Base-by-base conservation (phyloP, 2,797 vertebrate species). In the Parauchenoglanis ngamensis region DNA sequence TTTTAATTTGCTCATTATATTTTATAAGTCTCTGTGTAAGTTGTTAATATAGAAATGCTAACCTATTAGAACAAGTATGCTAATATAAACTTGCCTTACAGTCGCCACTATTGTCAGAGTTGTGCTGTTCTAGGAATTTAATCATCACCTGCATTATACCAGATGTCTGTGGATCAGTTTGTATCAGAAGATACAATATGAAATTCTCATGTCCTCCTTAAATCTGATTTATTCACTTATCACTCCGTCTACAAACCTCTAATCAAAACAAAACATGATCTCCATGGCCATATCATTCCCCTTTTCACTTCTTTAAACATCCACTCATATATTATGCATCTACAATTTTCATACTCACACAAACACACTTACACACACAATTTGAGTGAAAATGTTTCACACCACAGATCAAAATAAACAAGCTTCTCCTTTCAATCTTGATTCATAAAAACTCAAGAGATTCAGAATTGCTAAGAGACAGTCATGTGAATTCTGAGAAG, bases 401-500 rank as follows among this genome's bases (percentile, higher is more conserved):
- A 0, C 46, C 31, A 79, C 25, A 19, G 40, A 61, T 81, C 49
- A 31, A 49, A 67, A 31, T 28, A 49, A 63, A 81, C 25, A 73
- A 54, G 49, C 31, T 79, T 59, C 19, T 79, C 54, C 77, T 59
- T 40, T 57, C 56, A 59, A 28, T 40, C 54, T 61, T 72, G 72
- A 54, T 44, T 87, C 54, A 82, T 54, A 87, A 63, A 25, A 85
- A 28, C 59, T 78, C 31, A 72, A 57, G 49, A 70, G 17, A 68
- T 44, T 17, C 12, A 52, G 59, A 70, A 63, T 73, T 46, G 7
- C 54, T 12, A 49, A 70, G 28, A 83, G 44, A 75, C 25, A 86
- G 65, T 63, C 57, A 63, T 46, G 21, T 82, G 54, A 85, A 86
- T 49, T 78, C 65, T 57, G 25, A 82, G 83, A 86, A 65, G 35